phyloP scores from a whole-genome alignment of 1,140 invertebrate species.

The Macrosteles quadrilineatus region DNA sequence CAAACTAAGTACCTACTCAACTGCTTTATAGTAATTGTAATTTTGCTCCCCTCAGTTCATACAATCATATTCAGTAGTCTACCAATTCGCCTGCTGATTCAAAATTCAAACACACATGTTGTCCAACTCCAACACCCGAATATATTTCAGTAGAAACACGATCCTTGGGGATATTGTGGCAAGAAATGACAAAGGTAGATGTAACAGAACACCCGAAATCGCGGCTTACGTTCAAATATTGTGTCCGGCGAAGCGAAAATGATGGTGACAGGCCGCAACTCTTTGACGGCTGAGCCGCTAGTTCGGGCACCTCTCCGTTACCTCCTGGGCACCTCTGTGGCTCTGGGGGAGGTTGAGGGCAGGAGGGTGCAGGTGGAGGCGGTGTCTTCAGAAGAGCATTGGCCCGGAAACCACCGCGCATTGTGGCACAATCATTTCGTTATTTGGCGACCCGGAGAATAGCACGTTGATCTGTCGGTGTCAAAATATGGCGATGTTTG shows the following conservation, averaged over 20 bases:
- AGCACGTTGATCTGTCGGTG: conserved; percentile 7
- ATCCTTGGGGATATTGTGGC: too few relatives aligned
- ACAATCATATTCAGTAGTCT: too few relatives aligned
- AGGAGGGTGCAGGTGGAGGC: neutral
- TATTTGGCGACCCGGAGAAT: neutral
- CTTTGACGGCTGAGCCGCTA: neutral
- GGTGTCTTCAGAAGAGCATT: neutral
- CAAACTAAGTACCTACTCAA: too few relatives aligned
- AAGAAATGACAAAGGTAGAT: neutral
- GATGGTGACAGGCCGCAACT: neutral
- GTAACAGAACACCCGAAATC: neutral
- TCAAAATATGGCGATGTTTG: conserved; percentile 8
- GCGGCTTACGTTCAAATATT: neutral
- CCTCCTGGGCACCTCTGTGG: too few relatives aligned
- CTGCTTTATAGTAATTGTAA: too few relatives aligned
- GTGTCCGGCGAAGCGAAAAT: neutral
- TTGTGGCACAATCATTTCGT: neutral
- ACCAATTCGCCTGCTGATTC: too few relatives aligned
- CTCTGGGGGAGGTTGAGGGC: neutral
- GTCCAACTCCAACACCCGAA: too few relatives aligned
- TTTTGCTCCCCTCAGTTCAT: too few relatives aligned
- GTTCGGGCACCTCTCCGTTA: neutral
- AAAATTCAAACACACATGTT: too few relatives aligned
- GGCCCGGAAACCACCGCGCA: neutral
- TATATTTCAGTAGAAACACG: too few relatives aligned